phyloP scores from a whole-genome alignment of 2,113 vertebrate species.

The Aphelocoma coerulescens region DNA sequence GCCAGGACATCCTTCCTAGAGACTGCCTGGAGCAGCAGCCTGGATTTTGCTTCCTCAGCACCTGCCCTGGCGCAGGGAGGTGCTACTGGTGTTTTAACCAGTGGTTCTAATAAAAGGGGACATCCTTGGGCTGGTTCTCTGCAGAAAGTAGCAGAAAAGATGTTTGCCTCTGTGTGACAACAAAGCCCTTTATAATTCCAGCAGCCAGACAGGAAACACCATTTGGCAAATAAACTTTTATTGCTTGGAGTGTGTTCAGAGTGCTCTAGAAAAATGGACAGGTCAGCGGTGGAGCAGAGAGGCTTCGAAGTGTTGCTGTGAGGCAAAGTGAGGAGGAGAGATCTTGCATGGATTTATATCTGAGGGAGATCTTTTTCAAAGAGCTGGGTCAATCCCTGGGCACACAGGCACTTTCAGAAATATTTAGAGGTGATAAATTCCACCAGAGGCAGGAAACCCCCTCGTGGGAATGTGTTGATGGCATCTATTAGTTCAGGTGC shows the following conservation, averaged over 20 bases:
- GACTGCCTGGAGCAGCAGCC: background rate
- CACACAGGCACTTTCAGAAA: background rate
- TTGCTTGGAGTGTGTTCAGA: background rate
- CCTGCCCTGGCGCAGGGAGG: background rate
- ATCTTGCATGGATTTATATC: background rate
- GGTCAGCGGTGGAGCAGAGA: background rate
- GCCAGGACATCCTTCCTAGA: background rate
- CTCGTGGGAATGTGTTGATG: background rate
- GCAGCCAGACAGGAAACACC: background rate
- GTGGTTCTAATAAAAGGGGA: background rate
- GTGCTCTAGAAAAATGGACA: background rate
- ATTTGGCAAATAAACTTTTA: background rate
- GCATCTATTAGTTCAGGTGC: background rate
- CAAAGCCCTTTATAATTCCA: background rate
- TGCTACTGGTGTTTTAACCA: background rate
- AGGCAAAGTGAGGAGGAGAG: background rate
- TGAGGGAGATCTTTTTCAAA: background rate
- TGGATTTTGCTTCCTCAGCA: rapidly evolving
- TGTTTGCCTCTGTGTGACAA: background rate
- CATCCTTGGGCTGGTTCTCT: background rate
- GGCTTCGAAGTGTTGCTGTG: background rate
- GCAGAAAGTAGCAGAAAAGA: background rate
- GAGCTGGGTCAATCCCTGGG: background rate
- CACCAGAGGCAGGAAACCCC: background rate
- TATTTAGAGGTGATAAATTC: background rate